Evolutionary conservation across 2,797 vertebrate species (phyloP).

Genomic region (Pteronotus mesoamericanus): DNA sequence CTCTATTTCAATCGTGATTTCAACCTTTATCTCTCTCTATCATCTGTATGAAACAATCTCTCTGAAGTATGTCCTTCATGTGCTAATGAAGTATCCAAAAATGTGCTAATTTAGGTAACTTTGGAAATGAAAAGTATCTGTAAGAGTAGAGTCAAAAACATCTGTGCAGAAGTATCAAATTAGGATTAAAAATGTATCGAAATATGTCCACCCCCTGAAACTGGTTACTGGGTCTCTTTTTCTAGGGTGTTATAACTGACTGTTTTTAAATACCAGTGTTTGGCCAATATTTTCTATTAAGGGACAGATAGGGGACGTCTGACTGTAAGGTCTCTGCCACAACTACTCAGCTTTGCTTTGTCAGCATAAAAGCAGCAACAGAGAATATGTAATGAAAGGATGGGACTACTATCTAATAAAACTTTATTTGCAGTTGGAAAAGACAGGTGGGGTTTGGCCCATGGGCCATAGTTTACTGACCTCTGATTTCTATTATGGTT

Average conservation of each 20-base stretch:
- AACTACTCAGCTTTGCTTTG: neutral
- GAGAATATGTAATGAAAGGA: neutral
- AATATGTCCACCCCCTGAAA: neutral
- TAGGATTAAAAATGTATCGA: neutral
- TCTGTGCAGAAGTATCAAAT: neutral
- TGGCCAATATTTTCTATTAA: neutral
- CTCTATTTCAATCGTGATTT: neutral
- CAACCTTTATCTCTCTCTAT: neutral
- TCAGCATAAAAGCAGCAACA: neutral
- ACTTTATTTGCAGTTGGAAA: neutral
- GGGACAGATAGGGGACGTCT: neutral
- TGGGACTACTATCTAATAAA: neutral
- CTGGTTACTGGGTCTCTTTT: neutral
- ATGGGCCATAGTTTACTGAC: neutral
- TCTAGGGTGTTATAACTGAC: neutral
- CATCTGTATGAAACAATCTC: neutral
- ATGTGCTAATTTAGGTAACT: neutral
- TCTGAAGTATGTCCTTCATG: too few relatives aligned
- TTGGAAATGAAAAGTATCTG: neutral
- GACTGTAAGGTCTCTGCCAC: neutral
- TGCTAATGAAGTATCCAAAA: neutral
- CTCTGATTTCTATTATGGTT: neutral
- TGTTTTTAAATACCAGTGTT: neutral
- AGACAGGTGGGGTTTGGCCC: neutral
- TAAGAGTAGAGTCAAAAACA: neutral